phyloP scores from a whole-genome alignment of 2,113 vertebrate species.

The Donacobius atricapilla region DNA sequence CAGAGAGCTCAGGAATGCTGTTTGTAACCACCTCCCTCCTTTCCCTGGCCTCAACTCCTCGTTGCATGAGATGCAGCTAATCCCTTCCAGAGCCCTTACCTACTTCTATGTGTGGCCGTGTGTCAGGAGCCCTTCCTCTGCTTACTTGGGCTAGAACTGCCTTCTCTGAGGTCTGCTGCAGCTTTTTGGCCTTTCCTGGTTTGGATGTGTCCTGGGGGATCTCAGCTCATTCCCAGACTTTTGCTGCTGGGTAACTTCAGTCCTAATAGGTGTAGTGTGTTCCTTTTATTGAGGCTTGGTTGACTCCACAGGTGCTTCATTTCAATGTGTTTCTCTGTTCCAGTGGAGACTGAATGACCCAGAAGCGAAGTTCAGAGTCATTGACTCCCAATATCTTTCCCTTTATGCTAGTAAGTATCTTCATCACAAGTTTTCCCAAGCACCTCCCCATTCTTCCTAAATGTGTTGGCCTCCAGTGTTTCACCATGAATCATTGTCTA shows the following conservation, averaged over 20 bases:
- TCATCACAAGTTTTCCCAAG: background rate
- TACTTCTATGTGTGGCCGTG: background rate
- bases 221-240: background rate
- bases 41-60: background rate
- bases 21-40: background rate
- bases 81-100: background rate
- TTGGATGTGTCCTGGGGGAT: background rate
- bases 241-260: background rate
- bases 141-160: background rate
- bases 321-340: conserved; percentile 26
- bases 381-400: conserved; percentile 84
- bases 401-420: conserved; percentile 88
- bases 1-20: accelerated
- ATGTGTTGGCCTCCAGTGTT: background rate
- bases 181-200: background rate
- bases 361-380: conserved; percentile 76
- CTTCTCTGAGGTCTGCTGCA: background rate
- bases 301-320: background rate
- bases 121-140: background rate
- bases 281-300: background rate
- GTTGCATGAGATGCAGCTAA: background rate
- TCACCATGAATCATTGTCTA: background rate
- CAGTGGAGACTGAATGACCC: conserved; percentile 84
- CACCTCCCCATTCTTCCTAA: background rate
- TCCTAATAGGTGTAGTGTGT: background rate